Evolutionary conservation across 2,113 vertebrate genomes (phyloP).

Genomic region (cat (Felis catus)): DNA sequence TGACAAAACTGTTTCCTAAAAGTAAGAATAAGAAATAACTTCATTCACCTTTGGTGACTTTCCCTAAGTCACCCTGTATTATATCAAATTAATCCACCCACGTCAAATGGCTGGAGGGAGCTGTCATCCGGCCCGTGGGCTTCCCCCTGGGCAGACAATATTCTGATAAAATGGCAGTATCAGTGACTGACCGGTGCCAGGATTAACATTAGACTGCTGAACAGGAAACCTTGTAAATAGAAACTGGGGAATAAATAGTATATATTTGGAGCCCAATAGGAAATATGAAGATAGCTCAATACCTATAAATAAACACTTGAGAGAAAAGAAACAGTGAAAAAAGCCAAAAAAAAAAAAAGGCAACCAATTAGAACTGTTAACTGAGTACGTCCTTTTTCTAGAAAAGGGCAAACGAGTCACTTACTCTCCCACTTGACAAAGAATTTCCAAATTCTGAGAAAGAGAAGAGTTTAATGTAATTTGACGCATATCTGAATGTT

Average conservation of each 20-base stretch:
- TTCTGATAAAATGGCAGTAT: neutral
- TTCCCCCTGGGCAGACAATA: neutral
- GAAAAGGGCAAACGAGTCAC: neutral
- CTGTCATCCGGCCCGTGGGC: fast-evolving
- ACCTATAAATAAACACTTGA: conserved; percentile 27
- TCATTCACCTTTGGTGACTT: conserved; percentile 43
- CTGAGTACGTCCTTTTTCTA: conserved; percentile 16
- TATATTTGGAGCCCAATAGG: neutral
- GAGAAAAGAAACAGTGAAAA: neutral
- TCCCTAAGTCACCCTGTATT: neutral
- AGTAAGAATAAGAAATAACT: neutral
- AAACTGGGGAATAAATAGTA: neutral
- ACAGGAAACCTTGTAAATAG: conserved; percentile 11
- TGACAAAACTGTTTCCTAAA: conserved; percentile 4
- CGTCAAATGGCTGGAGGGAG: neutral
- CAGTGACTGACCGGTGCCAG: neutral
- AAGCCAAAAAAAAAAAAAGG: neutral
- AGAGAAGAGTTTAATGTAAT: neutral
- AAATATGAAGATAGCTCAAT: neutral
- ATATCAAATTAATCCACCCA: neutral
- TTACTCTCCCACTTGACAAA: neutral
- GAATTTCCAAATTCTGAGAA: conserved; percentile 3
- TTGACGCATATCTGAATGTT: neutral
- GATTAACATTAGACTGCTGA: neutral
- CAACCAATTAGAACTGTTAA: conserved; percentile 35